Conservation (phyloP, 1,140 invertebrate genomes). For the Drosophila tani region DNA sequence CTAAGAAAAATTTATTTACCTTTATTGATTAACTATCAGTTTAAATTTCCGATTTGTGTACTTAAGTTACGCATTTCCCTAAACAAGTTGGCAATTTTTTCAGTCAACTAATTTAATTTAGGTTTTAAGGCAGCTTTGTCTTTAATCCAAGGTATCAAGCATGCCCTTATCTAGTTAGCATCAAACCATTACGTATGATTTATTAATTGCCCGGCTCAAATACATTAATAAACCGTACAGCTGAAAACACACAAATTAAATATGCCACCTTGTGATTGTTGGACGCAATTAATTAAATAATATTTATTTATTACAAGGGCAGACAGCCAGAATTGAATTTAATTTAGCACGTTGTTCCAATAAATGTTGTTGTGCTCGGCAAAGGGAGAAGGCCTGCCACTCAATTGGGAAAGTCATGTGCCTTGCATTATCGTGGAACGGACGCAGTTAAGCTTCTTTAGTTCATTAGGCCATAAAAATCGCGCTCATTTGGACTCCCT, state of each 20-base stretch:
- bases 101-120: neutral
- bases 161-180: too few relatives aligned
- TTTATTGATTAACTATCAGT: too few relatives aligned
- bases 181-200: neutral
- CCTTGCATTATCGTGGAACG: constrained; percentile 28
- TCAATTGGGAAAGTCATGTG: constrained; percentile 52
- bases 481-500: constrained; percentile 48
- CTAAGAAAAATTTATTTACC: too few relatives aligned
- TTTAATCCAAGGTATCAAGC: neutral
- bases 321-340: constrained; percentile 11
- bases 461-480: constrained; percentile 62
- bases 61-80: too few relatives aligned
- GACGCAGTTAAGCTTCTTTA: constrained; percentile 34
- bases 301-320: constrained; percentile 32
- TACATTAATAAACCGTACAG: constrained; percentile 25
- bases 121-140: too few relatives aligned
- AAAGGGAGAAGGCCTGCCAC: constrained; percentile 11
- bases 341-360: constrained; percentile 8
- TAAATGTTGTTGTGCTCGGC: neutral
- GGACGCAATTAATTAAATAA: constrained; percentile 57
- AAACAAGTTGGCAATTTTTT: too few relatives aligned
- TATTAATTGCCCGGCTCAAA: constrained; percentile 11
- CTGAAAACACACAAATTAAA: constrained; percentile 12
- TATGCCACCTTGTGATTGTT: constrained; percentile 19
- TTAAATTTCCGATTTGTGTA: too few relatives aligned